These are phyloP conservation scores for Cinclus mexicanus DNA, from an alignment of 2,113 vertebrate species.

Conservation along the genomic window DNA sequence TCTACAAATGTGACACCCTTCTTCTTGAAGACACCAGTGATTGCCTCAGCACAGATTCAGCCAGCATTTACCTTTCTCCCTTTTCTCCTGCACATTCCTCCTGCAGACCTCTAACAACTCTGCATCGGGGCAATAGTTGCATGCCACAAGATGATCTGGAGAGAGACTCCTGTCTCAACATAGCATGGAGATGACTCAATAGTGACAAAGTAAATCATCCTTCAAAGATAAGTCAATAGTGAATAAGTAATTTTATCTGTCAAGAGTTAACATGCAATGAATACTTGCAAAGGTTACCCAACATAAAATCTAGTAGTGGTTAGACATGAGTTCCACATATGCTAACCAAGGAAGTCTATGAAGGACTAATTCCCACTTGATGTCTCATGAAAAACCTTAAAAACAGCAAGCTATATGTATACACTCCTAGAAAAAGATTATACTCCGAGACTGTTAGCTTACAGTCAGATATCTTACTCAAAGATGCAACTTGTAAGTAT, in stretches of 20 bases:
- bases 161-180: background rate
- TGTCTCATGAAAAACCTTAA: background rate
- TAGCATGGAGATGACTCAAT: background rate
- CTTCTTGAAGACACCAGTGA: background rate
- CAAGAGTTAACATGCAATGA: slow-evolving; percentile 36
- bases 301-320: slow-evolving; percentile 18
- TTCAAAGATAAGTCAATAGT: slow-evolving; percentile 29
- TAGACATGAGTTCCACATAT: background rate
- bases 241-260: slow-evolving; percentile 46
- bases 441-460: background rate
- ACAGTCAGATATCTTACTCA: background rate
- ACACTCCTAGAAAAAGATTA: background rate
- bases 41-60: background rate
- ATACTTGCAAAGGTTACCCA: slow-evolving; percentile 33
- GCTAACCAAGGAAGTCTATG: background rate
- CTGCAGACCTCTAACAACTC: background rate
- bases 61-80: background rate
- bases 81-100: background rate
- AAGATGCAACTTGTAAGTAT: background rate
- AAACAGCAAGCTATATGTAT: background rate
- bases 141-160: background rate
- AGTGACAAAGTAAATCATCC: slow-evolving; percentile 45
- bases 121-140: background rate
- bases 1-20: background rate
- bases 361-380: background rate